Percentiles rank a stretch among this genome's conserved stretches.
Evolutionary conservation across 30 jellyfish, hydroid and myxozoan genomes (phyloP).

Genomic region (Nemopilema nomurai): DNA sequence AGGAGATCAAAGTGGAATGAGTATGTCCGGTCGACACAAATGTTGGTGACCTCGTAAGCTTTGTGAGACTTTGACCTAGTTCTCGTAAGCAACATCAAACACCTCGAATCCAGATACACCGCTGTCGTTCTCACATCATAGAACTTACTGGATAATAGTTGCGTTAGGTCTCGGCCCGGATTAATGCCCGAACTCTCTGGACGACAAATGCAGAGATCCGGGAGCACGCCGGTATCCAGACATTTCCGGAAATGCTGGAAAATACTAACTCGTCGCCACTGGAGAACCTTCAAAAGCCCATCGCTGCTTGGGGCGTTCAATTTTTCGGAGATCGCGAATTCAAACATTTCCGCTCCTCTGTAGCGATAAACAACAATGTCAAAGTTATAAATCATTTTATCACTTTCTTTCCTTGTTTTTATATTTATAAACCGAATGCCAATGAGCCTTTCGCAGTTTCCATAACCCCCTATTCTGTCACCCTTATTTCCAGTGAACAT

Average conservation of each 20-base stretch:
- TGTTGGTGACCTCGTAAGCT: constrained; percentile 82
- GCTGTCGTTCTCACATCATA: constrained; percentile 63
- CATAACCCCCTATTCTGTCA: constrained; percentile 67
- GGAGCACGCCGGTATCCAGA: constrained; percentile 69
- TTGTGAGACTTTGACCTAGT: constrained; percentile 55
- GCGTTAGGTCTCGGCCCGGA: constrained; percentile 86
- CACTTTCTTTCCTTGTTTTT: constrained; percentile 42
- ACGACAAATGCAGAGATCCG: constrained; percentile 90
- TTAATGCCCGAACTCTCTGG: constrained; percentile 83
- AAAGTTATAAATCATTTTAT: constrained; percentile 39
- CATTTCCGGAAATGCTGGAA: constrained; percentile 93
- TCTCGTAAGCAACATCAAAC: constrained; percentile 80
- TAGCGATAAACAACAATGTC: constrained; percentile 84
- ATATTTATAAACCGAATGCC: constrained; percentile 82
- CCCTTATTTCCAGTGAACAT: constrained; percentile 8
- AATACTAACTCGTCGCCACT: constrained; percentile 97
- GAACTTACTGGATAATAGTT: constrained; percentile 61
- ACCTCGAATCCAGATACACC: constrained; percentile 78
- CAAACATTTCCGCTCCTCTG: constrained; percentile 89
- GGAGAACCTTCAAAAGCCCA: constrained; percentile 41
- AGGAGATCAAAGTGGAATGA: constrained; percentile 56
- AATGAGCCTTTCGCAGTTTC: constrained; percentile 90
- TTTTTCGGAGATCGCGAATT: constrained; percentile 70
- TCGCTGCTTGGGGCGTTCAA: not conserved
- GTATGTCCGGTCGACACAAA: constrained; percentile 82